Percentiles rank a stretch among this genome's conserved stretches.
These are phyloP conservation scores for Pinna nobilis DNA, from an alignment of 1,140 invertebrate species.

Conservation along the genomic window DNA sequence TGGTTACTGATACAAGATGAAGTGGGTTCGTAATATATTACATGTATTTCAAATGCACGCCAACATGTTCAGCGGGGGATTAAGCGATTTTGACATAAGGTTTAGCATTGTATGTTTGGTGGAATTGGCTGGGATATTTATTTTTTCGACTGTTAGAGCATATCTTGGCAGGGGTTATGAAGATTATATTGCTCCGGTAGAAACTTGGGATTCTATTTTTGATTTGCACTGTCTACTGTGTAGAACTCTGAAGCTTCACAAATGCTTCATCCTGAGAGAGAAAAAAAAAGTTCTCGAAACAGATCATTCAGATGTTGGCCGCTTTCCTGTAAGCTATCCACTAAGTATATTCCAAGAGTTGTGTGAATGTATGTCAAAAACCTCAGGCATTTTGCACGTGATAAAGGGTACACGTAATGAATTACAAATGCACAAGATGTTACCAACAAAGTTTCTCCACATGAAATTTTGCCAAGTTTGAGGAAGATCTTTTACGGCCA, in stretches of 20 bases:
- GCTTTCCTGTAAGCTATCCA: too few species aligned
- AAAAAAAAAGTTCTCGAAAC: too few species aligned
- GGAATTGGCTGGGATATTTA: conserved; percentile 29
- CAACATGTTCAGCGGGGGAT: conserved; percentile 24
- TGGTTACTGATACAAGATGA: conserved; percentile 7
- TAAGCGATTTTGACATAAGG: conserved; percentile 38
- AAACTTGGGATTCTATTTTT: conserved; percentile 40
- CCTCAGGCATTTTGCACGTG: too few species aligned
- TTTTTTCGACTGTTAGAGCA: conserved; percentile 45
- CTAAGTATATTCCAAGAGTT: too few species aligned
- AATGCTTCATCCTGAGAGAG: conserved; percentile 14
- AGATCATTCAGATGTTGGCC: too few species aligned
- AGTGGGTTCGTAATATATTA: conserved; percentile 9
- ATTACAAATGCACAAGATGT: too few species aligned
- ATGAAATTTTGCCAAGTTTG: too few species aligned
- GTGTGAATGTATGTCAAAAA: too few species aligned
- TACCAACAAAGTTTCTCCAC: too few species aligned
- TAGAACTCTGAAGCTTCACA: conserved; percentile 14
- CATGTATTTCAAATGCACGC: conserved; percentile 16
- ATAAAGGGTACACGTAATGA: too few species aligned
- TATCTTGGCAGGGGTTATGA: conserved; percentile 41
- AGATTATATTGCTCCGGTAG: conserved; percentile 37
- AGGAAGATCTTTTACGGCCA: too few species aligned
- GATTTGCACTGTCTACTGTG: conserved; percentile 40
- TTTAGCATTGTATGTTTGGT: conserved; percentile 26